phyloP scores from a whole-genome alignment of 1,140 invertebrate genomes.

The Metopolophium dirhodum region DNA sequence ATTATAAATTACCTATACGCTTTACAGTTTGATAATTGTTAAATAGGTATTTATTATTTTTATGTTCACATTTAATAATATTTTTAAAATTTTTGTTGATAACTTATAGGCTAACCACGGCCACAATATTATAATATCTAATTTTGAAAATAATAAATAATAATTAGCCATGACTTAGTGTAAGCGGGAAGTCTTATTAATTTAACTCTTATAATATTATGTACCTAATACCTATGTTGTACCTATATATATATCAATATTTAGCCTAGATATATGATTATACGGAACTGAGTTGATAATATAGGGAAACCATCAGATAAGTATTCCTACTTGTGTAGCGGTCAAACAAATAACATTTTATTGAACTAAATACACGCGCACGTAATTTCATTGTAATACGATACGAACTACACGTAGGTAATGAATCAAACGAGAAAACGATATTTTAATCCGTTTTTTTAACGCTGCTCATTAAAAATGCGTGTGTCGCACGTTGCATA shows the following conservation, averaged over 20 bases:
- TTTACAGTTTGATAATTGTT: not conserved
- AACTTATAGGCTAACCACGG: not conserved
- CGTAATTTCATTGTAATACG: not conserved
- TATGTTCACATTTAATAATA: not conserved
- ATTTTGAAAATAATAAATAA: too few species aligned
- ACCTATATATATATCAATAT: not conserved
- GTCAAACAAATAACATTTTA: slow-evolving; percentile 8
- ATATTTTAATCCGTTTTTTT: slow-evolving; percentile 2
- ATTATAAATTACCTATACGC: not conserved
- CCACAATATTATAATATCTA: not conserved
- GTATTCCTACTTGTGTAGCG: not conserved
- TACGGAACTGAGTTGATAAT: not conserved
- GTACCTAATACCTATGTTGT: too few species aligned
- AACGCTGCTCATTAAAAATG: slow-evolving; percentile 16
- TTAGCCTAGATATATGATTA: not conserved
- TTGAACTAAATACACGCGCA: not conserved
- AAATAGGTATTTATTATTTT: not conserved
- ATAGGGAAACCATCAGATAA: not conserved
- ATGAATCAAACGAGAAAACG: not conserved
- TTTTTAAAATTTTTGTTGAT: not conserved
- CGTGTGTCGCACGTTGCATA: not conserved
- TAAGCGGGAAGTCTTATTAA: not conserved
- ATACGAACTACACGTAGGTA: not conserved
- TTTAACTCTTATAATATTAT: not conserved
- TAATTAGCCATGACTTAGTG: not conserved